Evolutionary conservation across 2,888 invertebrate species (phyloP), one percentile per base, ranked within the genome.

Genomic region (Drosophila aldrichi): DNA sequence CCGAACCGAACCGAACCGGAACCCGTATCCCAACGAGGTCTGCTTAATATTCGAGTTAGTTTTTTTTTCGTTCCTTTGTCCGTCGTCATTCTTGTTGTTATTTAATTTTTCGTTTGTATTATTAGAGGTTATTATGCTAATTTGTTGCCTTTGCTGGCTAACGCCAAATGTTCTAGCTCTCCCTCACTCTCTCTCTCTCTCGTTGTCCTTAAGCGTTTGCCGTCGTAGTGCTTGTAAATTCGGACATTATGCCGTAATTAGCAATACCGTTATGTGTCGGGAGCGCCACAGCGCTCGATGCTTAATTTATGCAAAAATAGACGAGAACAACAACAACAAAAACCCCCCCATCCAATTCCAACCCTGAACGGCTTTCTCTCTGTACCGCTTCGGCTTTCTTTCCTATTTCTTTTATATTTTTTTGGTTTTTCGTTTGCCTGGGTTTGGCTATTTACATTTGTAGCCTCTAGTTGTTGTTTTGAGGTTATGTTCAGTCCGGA

Each of bases 71-170:
- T 25, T 41, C 29, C n/a, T 34, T 56, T 44, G 25, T 46, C 51
- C 36, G 52, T 64, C 64, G 65, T 55, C 55, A 52, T 63, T 70
- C 72, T 84, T 85, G 82, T 81, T 75, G 85, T 77, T 86, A 79
- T 85, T 89, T 81, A 87, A 81, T 84, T 89, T 84, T 89, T 88
- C 84, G 87, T 84, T 85, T 87, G 85, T 87, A 73, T 87, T 89
- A 87, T 89, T 89, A 85, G 74, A 88, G 89, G 89, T 81, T 85
- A 87, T 89, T 89, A 89, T 89, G 85, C 82, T 89, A 88, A 89
- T 89, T 87, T 83, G 71, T 69, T 67, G 85, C 73, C 73, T 60
- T 67, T 74, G 40, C 56, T 51, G 14, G 32, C 65, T 38, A 20
- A 14, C 52, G 12, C 41, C 3, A 57, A 16, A 29, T 29, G 54